Conservation (phyloP, 2,797 vertebrate species). For the Platalea minor region DNA sequence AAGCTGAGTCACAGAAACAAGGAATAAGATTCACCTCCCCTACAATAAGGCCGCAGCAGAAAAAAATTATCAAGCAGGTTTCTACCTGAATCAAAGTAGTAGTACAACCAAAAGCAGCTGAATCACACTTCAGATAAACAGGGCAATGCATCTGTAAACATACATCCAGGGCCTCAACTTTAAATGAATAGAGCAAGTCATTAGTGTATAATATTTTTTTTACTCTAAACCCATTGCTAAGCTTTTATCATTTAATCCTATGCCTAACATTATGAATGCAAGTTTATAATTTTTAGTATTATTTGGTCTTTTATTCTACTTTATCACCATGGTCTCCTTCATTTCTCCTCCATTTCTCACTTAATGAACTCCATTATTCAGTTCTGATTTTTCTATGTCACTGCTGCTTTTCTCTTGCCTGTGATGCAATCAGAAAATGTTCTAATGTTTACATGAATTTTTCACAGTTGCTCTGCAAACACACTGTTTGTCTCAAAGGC, state of each 20-base stretch:
- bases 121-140: background rate
- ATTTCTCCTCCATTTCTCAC: background rate
- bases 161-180: background rate
- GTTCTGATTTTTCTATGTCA: background rate
- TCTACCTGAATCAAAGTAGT: background rate
- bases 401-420: background rate
- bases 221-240: background rate
- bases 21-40: background rate
- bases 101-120: background rate
- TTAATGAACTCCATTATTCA: background rate
- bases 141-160: background rate
- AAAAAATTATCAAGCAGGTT: background rate
- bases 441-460: background rate
- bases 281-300: background rate
- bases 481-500: background rate
- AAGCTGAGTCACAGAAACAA: background rate
- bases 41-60: background rate
- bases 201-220: background rate
- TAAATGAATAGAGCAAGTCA: background rate
- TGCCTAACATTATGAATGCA: background rate
- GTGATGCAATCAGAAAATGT: background rate
- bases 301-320: background rate
- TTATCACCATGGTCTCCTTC: background rate
- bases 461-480: background rate
- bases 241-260: background rate